phyloP scores from a whole-genome alignment of 2,888 invertebrate genomes.

The Vanessa cardui region DNA sequence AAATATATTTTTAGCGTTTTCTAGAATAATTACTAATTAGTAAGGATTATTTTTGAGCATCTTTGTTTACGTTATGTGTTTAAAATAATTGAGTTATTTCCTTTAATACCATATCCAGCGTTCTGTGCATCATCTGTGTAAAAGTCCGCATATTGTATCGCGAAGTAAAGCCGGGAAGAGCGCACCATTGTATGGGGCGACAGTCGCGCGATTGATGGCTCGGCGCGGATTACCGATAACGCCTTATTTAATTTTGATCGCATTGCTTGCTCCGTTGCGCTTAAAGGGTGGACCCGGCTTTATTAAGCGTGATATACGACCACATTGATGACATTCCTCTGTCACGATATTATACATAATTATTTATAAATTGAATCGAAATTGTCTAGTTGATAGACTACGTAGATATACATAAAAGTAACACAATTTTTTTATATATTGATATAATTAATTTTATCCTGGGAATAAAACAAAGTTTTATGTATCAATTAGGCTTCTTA shows the following conservation, averaged over 20 bases:
- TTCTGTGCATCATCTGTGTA: neutral
- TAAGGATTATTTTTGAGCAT: too few species aligned
- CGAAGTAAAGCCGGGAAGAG: constrained; percentile 41
- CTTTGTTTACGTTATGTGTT: neutral
- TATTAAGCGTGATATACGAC: constrained; percentile 35
- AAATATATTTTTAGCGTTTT: too few species aligned
- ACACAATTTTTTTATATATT: too few species aligned
- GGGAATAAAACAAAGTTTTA: too few species aligned
- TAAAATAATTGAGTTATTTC: neutral
- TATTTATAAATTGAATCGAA: neutral
- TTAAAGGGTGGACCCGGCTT: constrained; percentile 50
- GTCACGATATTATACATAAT: neutral
- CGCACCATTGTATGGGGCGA: constrained; percentile 46
- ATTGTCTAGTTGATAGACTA: too few species aligned
- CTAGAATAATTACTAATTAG: too few species aligned
- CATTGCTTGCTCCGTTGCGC: constrained; percentile 37
- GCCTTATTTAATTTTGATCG: constrained; percentile 63
- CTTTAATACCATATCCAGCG: constrained; percentile 18
- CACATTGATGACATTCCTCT: constrained; percentile 15
- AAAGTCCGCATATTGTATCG: constrained; percentile 41
- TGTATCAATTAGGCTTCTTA: too few species aligned
- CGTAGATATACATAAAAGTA: too few species aligned
- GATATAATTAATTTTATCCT: too few species aligned
- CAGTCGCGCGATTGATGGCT: constrained; percentile 59
- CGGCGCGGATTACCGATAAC: constrained; percentile 63